Base-by-base conservation (phyloP, 2,888 invertebrate species). In the Ochropleura plecta region DNA sequence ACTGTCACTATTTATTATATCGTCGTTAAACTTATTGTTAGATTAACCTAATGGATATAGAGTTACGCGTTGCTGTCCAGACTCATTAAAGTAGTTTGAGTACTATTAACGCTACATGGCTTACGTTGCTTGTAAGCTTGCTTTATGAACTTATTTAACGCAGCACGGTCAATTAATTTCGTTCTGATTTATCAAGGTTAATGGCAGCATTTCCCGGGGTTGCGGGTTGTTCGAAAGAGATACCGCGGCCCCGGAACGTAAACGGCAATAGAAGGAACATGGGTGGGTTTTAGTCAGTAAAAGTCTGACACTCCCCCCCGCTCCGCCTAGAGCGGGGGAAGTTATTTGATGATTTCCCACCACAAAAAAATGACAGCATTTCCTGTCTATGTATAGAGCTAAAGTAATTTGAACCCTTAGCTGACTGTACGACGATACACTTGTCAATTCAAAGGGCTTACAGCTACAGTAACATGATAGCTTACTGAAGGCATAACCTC, bases 11-110 rank as follows among this genome's bases (percentile, higher is more conserved):
- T 79, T 82, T 64, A 79, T 69, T 18, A 18, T 67, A 10, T 12
- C n/a, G 5, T 68, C 63, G 53, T 78, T 53, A 78, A 78, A 57
- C 10, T 63, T 67, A 78, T 69, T 64, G 53, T 78, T 69, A 63
- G 63, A 80, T 75, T 51, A 80, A 46, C 74, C 20, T 55, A 74
- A 77, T 74, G 44, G 49, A 77, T 80, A 80, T 77, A 57, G 74
- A 77, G 49, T 63, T 63, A 66, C 20, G 66, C 60, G 14, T 20
- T 20, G 12, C 65, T 78, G 60, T 66, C 82, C 62, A n/a, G 49
- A 63, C 12, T 73, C 63, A 57, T 77, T 77, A 74, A 63, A 57
- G 51, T 55, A 40, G 44, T 63, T 79, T 44, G 14, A 73, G 44
- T 40, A 63, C 44, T 40, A 40, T 48, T 74, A 51, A 57, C 20